A percentile compares a stretch with the other conserved stretches of the same genome.
These are phyloP conservation scores for Maconellicoccus hirsutus DNA, from an alignment of 1,140 invertebrate genomes.

Conservation along the genomic window DNA sequence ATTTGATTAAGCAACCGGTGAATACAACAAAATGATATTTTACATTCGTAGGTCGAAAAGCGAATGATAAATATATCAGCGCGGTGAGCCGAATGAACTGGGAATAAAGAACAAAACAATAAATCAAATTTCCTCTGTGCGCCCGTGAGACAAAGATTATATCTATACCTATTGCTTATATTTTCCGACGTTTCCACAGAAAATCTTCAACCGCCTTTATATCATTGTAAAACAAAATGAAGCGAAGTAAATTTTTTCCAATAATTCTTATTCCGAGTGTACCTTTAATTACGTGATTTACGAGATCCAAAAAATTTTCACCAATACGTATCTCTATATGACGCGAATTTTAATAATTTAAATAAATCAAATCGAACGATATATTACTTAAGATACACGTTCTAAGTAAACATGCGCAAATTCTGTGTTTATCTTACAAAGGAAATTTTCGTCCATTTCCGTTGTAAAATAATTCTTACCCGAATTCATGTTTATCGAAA, in stretches of 20 bases:
- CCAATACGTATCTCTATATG: background rate
- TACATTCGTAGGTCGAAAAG: background rate
- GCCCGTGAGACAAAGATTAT: background rate
- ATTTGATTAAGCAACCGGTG: too few species aligned
- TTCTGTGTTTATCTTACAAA: too few species aligned
- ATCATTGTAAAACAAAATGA: background rate
- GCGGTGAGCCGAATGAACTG: background rate
- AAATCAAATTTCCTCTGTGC: background rate
- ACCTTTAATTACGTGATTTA: background rate
- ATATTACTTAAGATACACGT: background rate
- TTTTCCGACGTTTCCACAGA: background rate
- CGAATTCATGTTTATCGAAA: too few species aligned
- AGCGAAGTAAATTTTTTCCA: background rate
- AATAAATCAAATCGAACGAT: background rate
- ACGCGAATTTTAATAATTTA: background rate
- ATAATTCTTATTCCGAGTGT: background rate
- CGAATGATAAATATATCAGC: slow-evolving; percentile 1
- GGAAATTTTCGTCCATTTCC: too few species aligned
- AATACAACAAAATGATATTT: too few species aligned
- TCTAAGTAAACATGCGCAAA: too few species aligned
- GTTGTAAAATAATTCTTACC: too few species aligned
- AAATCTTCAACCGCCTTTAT: background rate
- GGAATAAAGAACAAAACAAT: slow-evolving; percentile 7
- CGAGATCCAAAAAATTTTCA: background rate
- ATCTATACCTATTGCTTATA: background rate